Evolutionary conservation across 2,888 invertebrate species (phyloP).

Genomic region (Platycheirus rosarum): DNA sequence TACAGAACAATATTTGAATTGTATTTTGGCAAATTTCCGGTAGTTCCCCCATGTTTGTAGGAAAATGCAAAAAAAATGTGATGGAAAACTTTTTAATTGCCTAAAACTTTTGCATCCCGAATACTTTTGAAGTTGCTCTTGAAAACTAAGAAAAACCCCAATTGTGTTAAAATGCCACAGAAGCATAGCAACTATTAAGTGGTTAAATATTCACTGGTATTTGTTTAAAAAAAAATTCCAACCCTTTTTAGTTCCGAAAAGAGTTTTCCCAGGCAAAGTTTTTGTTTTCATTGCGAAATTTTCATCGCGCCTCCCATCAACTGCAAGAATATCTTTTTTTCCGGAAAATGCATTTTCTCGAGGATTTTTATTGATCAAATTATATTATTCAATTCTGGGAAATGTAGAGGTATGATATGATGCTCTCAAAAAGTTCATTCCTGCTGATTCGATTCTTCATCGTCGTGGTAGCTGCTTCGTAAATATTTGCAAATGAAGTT

Average conservation of each 20-base stretch:
- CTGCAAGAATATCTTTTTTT: constrained; percentile 22
- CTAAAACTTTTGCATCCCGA: constrained; percentile 36
- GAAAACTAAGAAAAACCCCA: background rate
- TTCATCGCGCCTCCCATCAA: too few species aligned
- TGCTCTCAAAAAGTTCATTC: constrained; percentile 6
- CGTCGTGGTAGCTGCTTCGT: background rate
- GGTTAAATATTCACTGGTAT: constrained; percentile 4
- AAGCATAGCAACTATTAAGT: constrained; percentile 34
- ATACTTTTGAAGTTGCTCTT: constrained; percentile 19
- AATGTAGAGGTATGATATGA: constrained; percentile 1
- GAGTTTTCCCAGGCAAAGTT: constrained; percentile 4
- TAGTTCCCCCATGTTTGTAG: background rate
- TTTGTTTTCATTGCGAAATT: too few species aligned
- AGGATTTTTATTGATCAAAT: constrained; percentile 41
- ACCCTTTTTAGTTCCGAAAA: background rate
- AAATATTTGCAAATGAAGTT: constrained; percentile 1
- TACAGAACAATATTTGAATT: constrained; percentile 33
- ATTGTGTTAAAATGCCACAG: constrained; percentile 30
- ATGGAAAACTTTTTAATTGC: constrained; percentile 43
- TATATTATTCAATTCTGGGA: constrained; percentile 32
- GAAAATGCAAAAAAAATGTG: background rate
- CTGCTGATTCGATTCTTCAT: background rate
- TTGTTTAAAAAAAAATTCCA: constrained; percentile 17
- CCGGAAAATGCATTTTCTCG: constrained; percentile 24
- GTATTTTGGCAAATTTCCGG: background rate